Conservation (phyloP, 2,797 vertebrate genomes). For the Borostomias antarcticus region DNA sequence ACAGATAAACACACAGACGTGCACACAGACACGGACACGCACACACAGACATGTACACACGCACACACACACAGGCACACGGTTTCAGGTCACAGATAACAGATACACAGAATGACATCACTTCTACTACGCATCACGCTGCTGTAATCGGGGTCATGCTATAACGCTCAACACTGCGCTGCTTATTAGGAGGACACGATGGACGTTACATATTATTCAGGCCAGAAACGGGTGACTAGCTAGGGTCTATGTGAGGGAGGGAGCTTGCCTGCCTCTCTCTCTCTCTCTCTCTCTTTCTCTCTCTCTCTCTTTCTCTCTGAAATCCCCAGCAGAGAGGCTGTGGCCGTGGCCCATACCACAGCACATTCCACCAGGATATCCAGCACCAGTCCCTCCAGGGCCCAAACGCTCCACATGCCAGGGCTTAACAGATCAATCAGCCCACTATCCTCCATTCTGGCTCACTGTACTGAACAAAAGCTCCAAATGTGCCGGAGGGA, state of each 20-base stretch:
- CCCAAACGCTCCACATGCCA: constrained; percentile 46
- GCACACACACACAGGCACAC: too few species aligned
- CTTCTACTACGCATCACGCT: too few species aligned
- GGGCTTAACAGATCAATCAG: constrained; percentile 62
- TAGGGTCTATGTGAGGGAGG: neutral
- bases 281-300: too few species aligned
- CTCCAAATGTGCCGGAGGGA: constrained; percentile 51
- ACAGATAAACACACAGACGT: too few species aligned
- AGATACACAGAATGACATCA: too few species aligned
- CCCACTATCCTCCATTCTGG: constrained; percentile 47
- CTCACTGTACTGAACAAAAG: constrained; percentile 50
- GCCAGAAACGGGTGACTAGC: neutral
- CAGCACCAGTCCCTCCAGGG: constrained; percentile 35
- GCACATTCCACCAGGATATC: constrained; percentile 50
- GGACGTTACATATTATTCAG: too few species aligned
- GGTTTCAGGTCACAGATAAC: too few species aligned
- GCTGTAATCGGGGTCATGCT: too few species aligned
- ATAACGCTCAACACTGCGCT: too few species aligned
- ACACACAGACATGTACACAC: too few species aligned
- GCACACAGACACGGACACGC: too few species aligned
- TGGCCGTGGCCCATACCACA: constrained; percentile 19
- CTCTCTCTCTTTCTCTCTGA: constrained; percentile 21
- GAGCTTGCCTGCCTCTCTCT: constrained; percentile 16
- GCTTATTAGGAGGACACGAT: too few species aligned
- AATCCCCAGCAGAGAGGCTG: constrained; percentile 23